Conservation (phyloP, 92 coral and sea anemone genomes). For the Anthopleura xanthogrammica region DNA sequence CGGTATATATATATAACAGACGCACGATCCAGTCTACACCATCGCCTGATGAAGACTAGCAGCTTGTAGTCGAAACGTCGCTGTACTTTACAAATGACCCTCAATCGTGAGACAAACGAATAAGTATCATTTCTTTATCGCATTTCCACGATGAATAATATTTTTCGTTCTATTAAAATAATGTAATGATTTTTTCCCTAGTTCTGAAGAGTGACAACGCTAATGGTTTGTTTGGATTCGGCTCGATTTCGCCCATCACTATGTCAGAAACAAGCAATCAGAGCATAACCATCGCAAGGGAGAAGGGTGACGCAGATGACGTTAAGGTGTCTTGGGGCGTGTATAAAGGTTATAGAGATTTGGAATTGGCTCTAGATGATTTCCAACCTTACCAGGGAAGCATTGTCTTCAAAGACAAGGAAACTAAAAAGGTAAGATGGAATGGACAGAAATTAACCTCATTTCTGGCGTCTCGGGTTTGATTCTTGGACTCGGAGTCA, state of each 20-base stretch:
- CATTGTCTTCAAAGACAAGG: slow-evolving; percentile 57
- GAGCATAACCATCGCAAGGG: slow-evolving; percentile 54
- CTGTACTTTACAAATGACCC: no score
- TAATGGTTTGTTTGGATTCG: slow-evolving; percentile 88
- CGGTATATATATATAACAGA: no score
- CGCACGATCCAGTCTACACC: no score
- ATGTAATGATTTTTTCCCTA: slow-evolving; percentile 19
- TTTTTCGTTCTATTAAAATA: no score
- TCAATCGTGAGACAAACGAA: no score
- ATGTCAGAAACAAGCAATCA: slow-evolving; percentile 61
- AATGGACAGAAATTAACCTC: no score
- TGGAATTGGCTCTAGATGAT: slow-evolving; percentile 65
- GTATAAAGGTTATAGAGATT: slow-evolving; percentile 44
- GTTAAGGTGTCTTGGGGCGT: slow-evolving; percentile 81
- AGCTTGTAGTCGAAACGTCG: no score
- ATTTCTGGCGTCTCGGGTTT: background rate
- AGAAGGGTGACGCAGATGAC: slow-evolving; percentile 50
- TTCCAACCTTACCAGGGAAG: slow-evolving; percentile 66
- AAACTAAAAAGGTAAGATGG: slow-evolving; percentile 50
- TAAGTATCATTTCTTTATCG: no score
- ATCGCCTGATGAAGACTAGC: no score
- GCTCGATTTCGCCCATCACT: slow-evolving; percentile 43
- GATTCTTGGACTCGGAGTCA: background rate
- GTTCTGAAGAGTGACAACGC: slow-evolving; percentile 98
- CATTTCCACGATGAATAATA: no score